phyloP scores from a whole-genome alignment of 2,888 invertebrate genomes.

The Temnothorax ravouxi region DNA sequence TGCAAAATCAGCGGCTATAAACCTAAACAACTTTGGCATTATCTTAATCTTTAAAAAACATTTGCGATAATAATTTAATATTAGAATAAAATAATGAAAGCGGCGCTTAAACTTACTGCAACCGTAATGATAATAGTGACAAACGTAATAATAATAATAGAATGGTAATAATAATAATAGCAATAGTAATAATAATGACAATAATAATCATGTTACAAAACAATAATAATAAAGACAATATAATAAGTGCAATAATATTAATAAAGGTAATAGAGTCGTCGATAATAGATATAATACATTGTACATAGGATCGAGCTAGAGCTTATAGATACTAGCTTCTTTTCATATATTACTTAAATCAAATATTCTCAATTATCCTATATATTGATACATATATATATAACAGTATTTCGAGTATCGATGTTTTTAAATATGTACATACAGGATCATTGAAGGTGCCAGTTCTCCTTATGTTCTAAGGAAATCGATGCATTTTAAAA shows the following conservation, averaged over 20 bases:
- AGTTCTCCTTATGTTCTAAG: conserved; percentile 29
- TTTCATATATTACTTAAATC: conserved; percentile 65
- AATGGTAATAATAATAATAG: conserved; percentile 74
- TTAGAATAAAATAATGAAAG: conserved; percentile 79
- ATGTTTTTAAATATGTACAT: conserved; percentile 75
- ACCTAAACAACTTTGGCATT: conserved; percentile 87
- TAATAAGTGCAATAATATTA: conserved; percentile 72
- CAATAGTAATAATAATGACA: conserved; percentile 75
- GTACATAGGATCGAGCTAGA: conserved; percentile 82
- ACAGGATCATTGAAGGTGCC: conserved; percentile 64
- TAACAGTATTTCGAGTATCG: conserved; percentile 68
- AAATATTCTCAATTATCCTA: conserved; percentile 63
- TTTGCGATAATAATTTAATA: conserved; percentile 80
- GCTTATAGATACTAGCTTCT: conserved; percentile 74
- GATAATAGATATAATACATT: conserved; percentile 84
- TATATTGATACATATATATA: conserved; percentile 61
- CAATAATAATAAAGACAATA: conserved; percentile 74
- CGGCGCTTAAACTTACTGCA: conserved; percentile 74
- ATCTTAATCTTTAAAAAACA: conserved; percentile 83
- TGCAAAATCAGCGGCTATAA: conserved; percentile 77
- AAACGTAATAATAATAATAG: conserved; percentile 71
- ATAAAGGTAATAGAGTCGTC: conserved; percentile 75
- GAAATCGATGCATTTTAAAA: conserved; percentile 40
- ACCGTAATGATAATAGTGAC: conserved; percentile 75
- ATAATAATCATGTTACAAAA: conserved; percentile 76